Evolutionary conservation across 2,113 vertebrate genomes (phyloP).

Genomic region (Girardinichthys multiradiatus): DNA sequence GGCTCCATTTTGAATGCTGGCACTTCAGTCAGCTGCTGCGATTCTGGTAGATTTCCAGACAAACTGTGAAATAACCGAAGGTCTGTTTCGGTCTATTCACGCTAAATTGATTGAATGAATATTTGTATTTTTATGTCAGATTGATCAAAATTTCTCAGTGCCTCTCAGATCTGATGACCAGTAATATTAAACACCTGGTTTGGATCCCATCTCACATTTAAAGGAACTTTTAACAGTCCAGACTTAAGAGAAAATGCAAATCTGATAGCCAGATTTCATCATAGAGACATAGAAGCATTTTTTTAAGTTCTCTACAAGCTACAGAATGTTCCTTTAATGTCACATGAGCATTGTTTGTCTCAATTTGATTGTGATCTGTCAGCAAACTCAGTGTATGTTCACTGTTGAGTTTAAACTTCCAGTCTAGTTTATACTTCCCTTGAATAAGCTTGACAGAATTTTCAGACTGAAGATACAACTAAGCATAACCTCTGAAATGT

Average conservation of each 20-base stretch:
- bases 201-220: not conserved
- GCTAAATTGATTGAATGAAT: slow-evolving; percentile 19
- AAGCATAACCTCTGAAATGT: not conserved
- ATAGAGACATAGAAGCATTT: not conserved
- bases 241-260: not conserved
- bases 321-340: too few relatives aligned
- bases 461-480: too few relatives aligned
- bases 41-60: slow-evolving; percentile 48
- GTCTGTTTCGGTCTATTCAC: not conserved
- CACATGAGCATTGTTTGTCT: too few relatives aligned
- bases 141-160: not conserved
- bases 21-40: slow-evolving; percentile 30
- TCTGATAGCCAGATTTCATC: not conserved
- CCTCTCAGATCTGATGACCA: not conserved
- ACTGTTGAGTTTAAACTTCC: too few relatives aligned
- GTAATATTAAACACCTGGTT: not conserved
- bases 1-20: slow-evolving; percentile 64
- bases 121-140: not conserved
- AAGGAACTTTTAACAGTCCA: not conserved
- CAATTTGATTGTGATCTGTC: too few relatives aligned
- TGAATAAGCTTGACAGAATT: not conserved
- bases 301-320: too few relatives aligned
- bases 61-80: slow-evolving; percentile 21
- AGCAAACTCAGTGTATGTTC: not conserved
- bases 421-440: not conserved